Base-by-base conservation (phyloP, 2,797 vertebrate species). In the Diplodus puntazzo region DNA sequence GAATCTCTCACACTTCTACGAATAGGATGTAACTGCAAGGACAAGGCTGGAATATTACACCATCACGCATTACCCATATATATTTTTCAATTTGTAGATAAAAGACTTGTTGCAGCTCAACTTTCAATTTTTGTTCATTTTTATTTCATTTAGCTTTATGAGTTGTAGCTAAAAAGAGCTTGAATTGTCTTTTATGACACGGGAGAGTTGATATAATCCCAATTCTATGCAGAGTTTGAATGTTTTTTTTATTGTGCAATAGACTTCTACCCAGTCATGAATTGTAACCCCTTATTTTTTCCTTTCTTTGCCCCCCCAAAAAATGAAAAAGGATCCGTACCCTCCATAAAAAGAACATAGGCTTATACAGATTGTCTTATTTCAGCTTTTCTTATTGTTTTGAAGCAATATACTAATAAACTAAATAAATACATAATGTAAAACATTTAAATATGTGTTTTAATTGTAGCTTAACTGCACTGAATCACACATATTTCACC, bases 1-100 rank as follows among this genome's bases (percentile, higher is more conserved):
- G 34, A 65, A 49, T 60, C 14, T 25, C 10, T 63, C 30, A 17
- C 43, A 45, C 20, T 30, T 73, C 45, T 50, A 59, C 30, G 69
- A 59, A 50, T 20, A 42, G 30, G 10, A 48, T 4, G 27, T 18
- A 54, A 20, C 12, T n/a, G 18, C 49, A 42, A 65, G 20, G 25
- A 48, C 14, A 23, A 9, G 1, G 5, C 27, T 21, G 1, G 5
- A 34, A 8, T 34, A 39, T 39, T 39, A 39, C 39, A 39, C 9
- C 39, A 39, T 10, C 39, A 39, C 10, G 10, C 39, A 39, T 39
- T 39, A 39, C 39, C 39, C 39, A 39, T 0, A 49, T 57, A 11
- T 63, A 2, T n/a, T 43, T 43, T 43, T 53, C n/a, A 8, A 70
- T 59, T 11, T 77, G 30, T 12, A 10, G 11, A 23, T 49, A 58